Conservation (phyloP, 1,140 invertebrate species). For the Zaprionus capensis region DNA sequence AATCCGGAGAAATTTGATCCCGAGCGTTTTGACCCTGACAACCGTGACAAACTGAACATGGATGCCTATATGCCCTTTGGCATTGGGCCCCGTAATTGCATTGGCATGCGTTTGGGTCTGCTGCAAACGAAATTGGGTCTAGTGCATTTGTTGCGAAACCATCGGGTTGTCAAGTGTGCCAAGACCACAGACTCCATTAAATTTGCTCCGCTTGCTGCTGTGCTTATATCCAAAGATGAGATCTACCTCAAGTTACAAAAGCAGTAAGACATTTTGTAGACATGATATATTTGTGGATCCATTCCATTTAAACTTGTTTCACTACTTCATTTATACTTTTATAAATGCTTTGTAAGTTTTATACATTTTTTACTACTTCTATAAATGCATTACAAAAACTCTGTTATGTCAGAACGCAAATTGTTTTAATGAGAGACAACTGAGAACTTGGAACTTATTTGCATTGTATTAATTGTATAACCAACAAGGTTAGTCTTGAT, state of each 20-base stretch:
- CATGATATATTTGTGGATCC: no score
- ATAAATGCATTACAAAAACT: background rate
- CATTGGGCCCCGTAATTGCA: conserved; percentile 90
- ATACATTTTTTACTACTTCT: background rate
- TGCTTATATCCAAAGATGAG: conserved; percentile 47
- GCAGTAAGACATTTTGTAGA: background rate
- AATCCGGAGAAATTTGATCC: conserved; percentile 88
- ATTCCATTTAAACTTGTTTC: background rate
- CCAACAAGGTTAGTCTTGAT: background rate
- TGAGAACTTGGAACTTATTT: background rate
- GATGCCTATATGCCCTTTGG: conserved; percentile 87
- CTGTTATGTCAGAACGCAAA: background rate
- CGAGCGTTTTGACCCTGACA: conserved; percentile 86
- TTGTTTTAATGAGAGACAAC: background rate
- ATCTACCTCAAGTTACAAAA: conserved; percentile 42
- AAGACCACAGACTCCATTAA: conserved; percentile 43
- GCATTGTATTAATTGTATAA: background rate
- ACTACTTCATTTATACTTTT: background rate
- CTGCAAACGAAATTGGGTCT: conserved; percentile 70
- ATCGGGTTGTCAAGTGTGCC: conserved; percentile 54
- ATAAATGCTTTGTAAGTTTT: no score
- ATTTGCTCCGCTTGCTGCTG: conserved; percentile 20
- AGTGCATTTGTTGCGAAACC: conserved; percentile 64
- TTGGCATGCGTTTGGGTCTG: conserved; percentile 86
- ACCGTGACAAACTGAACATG: conserved; percentile 86